phyloP scores from a whole-genome alignment of 2,888 invertebrate genomes.

The Clistopyga incitator region DNA sequence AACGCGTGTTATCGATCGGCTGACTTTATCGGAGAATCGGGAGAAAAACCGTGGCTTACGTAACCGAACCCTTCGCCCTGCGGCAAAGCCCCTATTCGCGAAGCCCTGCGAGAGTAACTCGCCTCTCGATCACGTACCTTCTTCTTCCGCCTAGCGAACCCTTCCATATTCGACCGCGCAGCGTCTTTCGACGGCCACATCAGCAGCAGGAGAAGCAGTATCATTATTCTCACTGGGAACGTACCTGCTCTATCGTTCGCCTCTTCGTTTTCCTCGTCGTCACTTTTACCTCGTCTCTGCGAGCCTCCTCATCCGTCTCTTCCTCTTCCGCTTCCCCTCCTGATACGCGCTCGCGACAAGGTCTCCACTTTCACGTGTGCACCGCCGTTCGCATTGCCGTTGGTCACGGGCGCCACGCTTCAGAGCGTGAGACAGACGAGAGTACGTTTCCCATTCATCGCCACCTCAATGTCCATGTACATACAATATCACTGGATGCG shows the following conservation, averaged over 20 bases:
- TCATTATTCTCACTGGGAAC: not conserved
- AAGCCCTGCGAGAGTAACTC: constrained; percentile 55
- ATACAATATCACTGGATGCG: too few relatives aligned
- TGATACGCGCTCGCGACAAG: constrained; percentile 13
- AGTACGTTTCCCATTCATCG: not conserved
- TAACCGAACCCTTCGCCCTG: constrained; percentile 57
- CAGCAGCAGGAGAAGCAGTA: not conserved
- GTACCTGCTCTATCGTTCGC: constrained; percentile 15
- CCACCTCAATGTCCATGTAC: not conserved
- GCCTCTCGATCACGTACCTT: constrained; percentile 64
- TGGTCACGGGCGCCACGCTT: constrained; percentile 40
- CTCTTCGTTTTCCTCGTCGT: constrained; percentile 19
- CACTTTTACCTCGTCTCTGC: constrained; percentile 41
- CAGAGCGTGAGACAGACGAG: constrained; percentile 26
- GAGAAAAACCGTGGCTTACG: constrained; percentile 24
- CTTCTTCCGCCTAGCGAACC: constrained; percentile 48
- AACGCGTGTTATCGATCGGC: constrained; percentile 38
- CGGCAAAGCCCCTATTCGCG: constrained; percentile 45
- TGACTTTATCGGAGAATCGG: constrained; percentile 30
- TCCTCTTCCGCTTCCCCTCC: constrained; percentile 33
- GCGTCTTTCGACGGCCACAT: constrained; percentile 22
- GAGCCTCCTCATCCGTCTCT: constrained; percentile 22
- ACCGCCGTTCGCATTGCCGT: not conserved
- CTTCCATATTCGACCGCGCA: constrained; percentile 8
- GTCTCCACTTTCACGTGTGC: constrained; percentile 28